Evolutionary conservation across 2,888 invertebrate species (phyloP), one percentile per base, ranked within the genome.

Genomic region (Mimumesa dahlbomi): DNA sequence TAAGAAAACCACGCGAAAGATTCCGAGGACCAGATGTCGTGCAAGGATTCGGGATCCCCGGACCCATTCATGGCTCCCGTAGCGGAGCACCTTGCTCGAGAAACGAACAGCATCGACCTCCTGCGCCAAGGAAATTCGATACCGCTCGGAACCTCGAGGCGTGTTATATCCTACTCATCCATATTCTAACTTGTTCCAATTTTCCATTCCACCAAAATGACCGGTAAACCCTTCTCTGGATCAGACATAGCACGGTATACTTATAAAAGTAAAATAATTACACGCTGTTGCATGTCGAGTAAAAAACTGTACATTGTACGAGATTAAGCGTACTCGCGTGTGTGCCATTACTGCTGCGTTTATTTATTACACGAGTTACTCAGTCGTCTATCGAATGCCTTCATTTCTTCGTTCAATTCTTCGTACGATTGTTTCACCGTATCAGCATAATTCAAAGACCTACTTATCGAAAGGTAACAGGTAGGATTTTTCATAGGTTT

Each of bases 91-190:
- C 75, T 77, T 77, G 70, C 79, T 76, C 54, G 61, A 53, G 61
- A 53, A 56, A 53, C 57, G 57, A 66, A 64, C 69, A 75, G 42
- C 70, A 61, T 67, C 77, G 77, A 78, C 77, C 77, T 77, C 77
- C 79, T 77, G 77, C 70, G 71, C 75, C 58, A 75, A 73, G 71
- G 79, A 80, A 80, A 79, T 73, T 71, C 66, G 79, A 79, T 79
- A 80, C 75, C 57, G 52, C 65, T 53, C 52, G 48, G 59, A 67
- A 70, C 63, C 63, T 63, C 64, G 61, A 49, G 58, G 67, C 62
- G 62, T 62, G 61, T 71, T 72, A 64, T 57, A 59, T 70, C 71
- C 69, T 70, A 67, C 68, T 70, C 56, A 43, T 61, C 67, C 59
- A 57, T 67, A 73, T 68, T 76, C 63, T 25, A 65, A 59, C 61